These are phyloP conservation scores for Myanophis thanlyinensis DNA, from an alignment of 2,113 vertebrate genomes.

Conservation along the genomic window DNA sequence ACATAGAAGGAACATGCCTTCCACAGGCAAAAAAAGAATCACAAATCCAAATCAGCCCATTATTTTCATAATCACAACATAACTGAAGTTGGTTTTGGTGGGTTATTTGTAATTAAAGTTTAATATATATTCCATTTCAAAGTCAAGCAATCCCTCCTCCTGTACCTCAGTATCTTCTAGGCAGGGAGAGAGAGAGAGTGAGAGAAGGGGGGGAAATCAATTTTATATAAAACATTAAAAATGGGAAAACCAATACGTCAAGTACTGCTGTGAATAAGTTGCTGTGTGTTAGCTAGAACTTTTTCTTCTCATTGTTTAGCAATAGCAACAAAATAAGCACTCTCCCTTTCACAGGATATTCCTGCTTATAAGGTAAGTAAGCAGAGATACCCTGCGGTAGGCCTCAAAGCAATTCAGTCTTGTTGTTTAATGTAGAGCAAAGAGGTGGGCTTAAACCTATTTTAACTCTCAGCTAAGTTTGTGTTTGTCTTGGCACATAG, in stretches of 20 bases:
- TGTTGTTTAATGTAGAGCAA: not conserved
- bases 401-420: not conserved
- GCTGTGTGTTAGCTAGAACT: not conserved
- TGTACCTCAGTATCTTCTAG: not conserved
- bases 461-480: not conserved
- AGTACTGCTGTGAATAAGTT: not conserved
- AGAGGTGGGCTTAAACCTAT: not conserved
- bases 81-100: not conserved
- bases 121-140: not conserved
- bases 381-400: not conserved
- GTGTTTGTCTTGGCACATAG: not conserved
- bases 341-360: not conserved
- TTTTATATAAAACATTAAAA: not conserved
- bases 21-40: not conserved
- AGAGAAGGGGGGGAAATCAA: not conserved
- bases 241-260: not conserved
- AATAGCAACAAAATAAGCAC: not conserved
- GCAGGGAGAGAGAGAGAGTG: not conserved
- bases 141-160: not conserved
- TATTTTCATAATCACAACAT: not conserved
- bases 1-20: not conserved
- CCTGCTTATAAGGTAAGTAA: too few species aligned
- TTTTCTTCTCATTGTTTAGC: not conserved
- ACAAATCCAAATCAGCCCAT: not conserved
- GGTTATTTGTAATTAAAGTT: not conserved